A percentile compares a stretch with the other conserved stretches of the same genome.
Evolutionary conservation across 2,888 invertebrate genomes (phyloP).

Genomic region (Machimus rusticus): DNA sequence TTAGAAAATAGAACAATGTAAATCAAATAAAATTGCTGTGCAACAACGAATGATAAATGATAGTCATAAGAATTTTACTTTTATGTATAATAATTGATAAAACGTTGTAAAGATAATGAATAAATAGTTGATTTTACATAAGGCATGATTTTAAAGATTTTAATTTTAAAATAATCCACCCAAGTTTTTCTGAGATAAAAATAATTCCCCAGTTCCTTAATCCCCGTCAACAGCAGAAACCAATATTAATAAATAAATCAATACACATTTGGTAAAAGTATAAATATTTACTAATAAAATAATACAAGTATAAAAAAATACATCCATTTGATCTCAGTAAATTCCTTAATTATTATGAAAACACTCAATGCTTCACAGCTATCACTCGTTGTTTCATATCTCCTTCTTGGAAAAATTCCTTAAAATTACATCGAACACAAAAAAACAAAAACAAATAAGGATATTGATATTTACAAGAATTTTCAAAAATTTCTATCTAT

Average conservation of each 20-base stretch:
- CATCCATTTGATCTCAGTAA: slow-evolving; percentile 14
- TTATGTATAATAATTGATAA: background rate
- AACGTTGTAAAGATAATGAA: background rate
- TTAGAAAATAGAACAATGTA: background rate
- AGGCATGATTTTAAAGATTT: background rate
- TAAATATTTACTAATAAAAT: slow-evolving; percentile 26
- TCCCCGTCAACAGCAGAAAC: no score
- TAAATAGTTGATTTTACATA: background rate
- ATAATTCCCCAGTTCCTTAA: no score
- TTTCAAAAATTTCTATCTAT: background rate
- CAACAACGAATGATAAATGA: background rate
- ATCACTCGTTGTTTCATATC: slow-evolving; percentile 9
- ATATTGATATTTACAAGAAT: background rate
- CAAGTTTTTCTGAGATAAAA: no score
- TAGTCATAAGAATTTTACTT: background rate
- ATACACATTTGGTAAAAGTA: background rate
- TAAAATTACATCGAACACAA: background rate
- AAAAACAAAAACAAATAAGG: background rate
- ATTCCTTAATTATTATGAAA: slow-evolving; percentile 1
- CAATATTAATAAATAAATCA: no score
- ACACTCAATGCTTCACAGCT: slow-evolving; percentile 18
- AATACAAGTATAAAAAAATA: slow-evolving; percentile 25
- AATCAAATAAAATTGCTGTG: background rate
- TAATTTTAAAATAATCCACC: no score
- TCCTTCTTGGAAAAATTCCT: background rate